phyloP scores from a whole-genome alignment of 2,888 invertebrate genomes.

The Noctua fimbriata region DNA sequence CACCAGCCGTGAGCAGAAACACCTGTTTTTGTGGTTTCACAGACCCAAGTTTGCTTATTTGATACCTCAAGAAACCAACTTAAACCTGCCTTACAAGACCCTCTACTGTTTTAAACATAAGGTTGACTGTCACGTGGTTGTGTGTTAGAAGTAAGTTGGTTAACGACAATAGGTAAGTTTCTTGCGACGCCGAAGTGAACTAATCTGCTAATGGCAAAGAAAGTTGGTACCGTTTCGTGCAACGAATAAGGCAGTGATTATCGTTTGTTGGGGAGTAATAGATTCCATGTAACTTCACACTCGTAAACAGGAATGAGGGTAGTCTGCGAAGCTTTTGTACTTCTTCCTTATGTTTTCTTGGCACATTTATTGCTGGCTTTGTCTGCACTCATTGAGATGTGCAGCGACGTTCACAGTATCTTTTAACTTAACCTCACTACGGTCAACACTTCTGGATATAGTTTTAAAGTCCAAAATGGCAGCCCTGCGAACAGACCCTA shows the following conservation, averaged over 20 bases:
- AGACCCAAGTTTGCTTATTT: conserved; percentile 65
- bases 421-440: neutral
- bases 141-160: conserved; percentile 48
- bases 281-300: conserved; percentile 60
- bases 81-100: neutral
- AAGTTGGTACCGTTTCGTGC: conserved; percentile 72
- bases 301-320: conserved; percentile 49
- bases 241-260: conserved; percentile 74
- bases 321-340: conserved; percentile 37
- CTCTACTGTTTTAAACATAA: conserved; percentile 35
- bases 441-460: neutral
- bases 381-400: conserved; percentile 33
- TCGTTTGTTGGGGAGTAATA: conserved; percentile 58
- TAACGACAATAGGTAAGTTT: conserved; percentile 76
- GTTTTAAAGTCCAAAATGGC: neutral
- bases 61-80: conserved; percentile 44
- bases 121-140: conserved; percentile 44
- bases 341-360: conserved; percentile 22
- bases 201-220: conserved; percentile 84
- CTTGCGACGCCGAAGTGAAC: conserved; percentile 75
- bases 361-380: conserved; percentile 47
- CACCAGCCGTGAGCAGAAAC: conserved; percentile 60
- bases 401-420: neutral
- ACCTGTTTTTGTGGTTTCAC: conserved; percentile 75
- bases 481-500: neutral